These are phyloP conservation scores for Drosophila azteca DNA, from an alignment of 1,140 invertebrate genomes.

Conservation along the genomic window DNA sequence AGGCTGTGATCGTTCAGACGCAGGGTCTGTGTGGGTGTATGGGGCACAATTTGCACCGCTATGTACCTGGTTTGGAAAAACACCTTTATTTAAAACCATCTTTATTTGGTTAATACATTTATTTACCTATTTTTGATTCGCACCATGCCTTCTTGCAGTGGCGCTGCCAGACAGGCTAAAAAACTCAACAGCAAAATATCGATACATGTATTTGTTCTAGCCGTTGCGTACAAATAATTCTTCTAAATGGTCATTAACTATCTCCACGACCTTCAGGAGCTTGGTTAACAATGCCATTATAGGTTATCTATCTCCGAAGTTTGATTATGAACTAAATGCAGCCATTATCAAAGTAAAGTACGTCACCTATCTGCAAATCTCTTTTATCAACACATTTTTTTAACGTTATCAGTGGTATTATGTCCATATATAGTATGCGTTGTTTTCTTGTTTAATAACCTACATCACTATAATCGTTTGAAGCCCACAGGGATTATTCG, in stretches of 20 bases:
- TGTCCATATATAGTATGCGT: not conserved
- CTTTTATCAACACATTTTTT: slow-evolving; percentile 13
- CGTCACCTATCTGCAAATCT: slow-evolving; percentile 17
- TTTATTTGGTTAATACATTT: slow-evolving; percentile 14
- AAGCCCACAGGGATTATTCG: too few relatives aligned
- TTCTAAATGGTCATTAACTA: too few relatives aligned
- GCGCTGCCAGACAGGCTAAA: slow-evolving; percentile 1
- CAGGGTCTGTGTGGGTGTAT: slow-evolving; percentile 84
- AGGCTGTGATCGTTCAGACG: slow-evolving; percentile 86
- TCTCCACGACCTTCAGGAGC: too few relatives aligned
- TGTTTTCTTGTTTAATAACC: too few relatives aligned
- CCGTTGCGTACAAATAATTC: too few relatives aligned
- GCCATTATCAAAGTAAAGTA: not conserved
- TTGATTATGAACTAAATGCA: too few relatives aligned
- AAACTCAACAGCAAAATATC: too few relatives aligned
- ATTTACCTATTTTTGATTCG: slow-evolving; percentile 88
- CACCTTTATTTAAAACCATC: not conserved
- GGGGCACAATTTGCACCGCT: slow-evolving; percentile 86
- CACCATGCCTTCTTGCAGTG: slow-evolving; percentile 84
- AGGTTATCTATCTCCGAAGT: too few relatives aligned
- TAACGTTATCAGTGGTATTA: slow-evolving; percentile 5
- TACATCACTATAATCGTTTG: too few relatives aligned
- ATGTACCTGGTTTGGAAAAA: slow-evolving; percentile 85
- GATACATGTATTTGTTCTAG: too few relatives aligned
- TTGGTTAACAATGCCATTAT: too few relatives aligned